Base-by-base conservation (phyloP, 2,113 vertebrate genomes). In the Hirundichthys speculiger region DNA sequence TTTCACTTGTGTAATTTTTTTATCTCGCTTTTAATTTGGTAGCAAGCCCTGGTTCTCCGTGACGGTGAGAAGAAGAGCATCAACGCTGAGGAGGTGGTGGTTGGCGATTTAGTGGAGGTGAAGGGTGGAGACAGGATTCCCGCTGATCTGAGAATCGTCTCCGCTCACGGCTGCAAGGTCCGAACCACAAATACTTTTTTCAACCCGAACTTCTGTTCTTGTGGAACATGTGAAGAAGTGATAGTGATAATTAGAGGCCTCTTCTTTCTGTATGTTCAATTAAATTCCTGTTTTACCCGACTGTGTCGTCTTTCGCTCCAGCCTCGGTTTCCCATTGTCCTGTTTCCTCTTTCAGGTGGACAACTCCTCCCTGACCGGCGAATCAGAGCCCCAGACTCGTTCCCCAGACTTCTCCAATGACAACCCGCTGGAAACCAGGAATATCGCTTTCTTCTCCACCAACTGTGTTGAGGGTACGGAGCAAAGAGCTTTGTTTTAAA, bases 101-200 rank as follows among this genome's bases (percentile, higher is more conserved):
- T 88, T 0, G 98, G 98, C 52, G 98, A 99, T 64, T 82, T 99
- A 24, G 96, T 99, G 64, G 98, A 99, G 73, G 95, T 99, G 25
- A 99, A 98, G 68, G 98, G 97, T 18, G 98, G 98, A 51, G 98
- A 99, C 88, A 89, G 97, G 72, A 95, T 99, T 73, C 97, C 98
- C 0, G 97, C 97, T 0, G 98, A 99, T 78, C 88, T 99, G 77
- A 87, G 98, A 20, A 80, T 99, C 56, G 84, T 98, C 73, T 95
- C 95, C 52, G 95, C 97, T 5, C 93, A 96, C 0, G 95, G 96
- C 74, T 99, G 97, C 90, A 99, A 99, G 95, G 98, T 98, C 2
- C 0, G 14, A 30, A 30, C 1, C 18, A 51, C 42, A 45, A 15
- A 3, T 40, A 0, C 39, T 21, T 54, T 22, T 34, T 34, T 34